Evolutionary conservation across 2,888 invertebrate species (phyloP).

Genomic region (Linyphia triangularis): DNA sequence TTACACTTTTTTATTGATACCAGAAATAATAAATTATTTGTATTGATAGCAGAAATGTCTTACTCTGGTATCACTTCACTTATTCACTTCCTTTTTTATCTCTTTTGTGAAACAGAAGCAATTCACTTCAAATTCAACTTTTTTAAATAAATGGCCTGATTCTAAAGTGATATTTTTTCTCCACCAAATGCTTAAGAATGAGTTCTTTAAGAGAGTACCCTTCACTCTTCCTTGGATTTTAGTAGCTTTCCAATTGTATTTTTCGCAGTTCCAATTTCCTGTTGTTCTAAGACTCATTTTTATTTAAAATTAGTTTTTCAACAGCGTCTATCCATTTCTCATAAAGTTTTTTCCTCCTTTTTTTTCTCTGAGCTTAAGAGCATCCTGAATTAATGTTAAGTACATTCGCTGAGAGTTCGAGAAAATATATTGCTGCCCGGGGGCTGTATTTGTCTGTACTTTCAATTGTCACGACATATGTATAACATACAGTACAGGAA

Average conservation of each 20-base stretch:
- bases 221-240: not conserved
- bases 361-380: not conserved
- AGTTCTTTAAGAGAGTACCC: not conserved
- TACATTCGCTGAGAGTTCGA: constrained; percentile 20
- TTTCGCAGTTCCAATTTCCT: constrained; percentile 56
- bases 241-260: constrained; percentile 9
- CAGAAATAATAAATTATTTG: no score
- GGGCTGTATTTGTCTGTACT: constrained; percentile 5
- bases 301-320: constrained; percentile 15
- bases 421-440: constrained; percentile 36
- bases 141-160: constrained; percentile 2
- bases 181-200: constrained; percentile 8
- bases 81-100: not conserved
- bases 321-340: not conserved
- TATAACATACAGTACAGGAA: constrained; percentile 22
- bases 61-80: no score
- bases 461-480: constrained; percentile 41
- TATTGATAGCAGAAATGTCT: no score
- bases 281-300: constrained; percentile 45
- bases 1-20: no score
- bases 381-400: constrained; percentile 24
- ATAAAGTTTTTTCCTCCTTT: not conserved
- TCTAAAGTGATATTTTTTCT: constrained; percentile 25
- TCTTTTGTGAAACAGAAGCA: not conserved
- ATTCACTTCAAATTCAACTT: constrained; percentile 16